phyloP scores from a whole-genome alignment of 2,888 invertebrate species.

The Strigamia crassipes region DNA sequence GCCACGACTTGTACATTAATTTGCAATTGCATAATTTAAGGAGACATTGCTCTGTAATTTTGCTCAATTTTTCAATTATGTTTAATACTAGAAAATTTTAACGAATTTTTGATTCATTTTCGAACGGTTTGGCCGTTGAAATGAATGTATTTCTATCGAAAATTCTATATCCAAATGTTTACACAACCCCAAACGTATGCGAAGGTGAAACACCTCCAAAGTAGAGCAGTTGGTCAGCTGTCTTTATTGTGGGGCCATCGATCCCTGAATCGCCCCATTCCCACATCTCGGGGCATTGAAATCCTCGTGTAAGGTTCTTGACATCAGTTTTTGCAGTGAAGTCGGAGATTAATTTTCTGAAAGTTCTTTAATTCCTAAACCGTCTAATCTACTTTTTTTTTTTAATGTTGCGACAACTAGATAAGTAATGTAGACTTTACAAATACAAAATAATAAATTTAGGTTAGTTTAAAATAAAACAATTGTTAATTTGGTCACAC shows the following conservation, averaged over 20 bases:
- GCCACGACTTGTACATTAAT: neutral
- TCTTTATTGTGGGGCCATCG: neutral
- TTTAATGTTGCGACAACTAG: no score
- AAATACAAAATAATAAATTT: no score
- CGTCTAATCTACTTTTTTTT: no score
- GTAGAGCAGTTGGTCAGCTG: neutral
- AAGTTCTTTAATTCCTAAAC: neutral
- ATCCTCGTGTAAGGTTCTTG: neutral
- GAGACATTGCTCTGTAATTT: neutral
- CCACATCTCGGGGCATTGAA: neutral
- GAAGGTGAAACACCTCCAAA: slow-evolving; percentile 15
- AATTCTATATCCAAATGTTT: neutral
- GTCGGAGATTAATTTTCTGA: neutral
- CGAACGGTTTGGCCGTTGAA: neutral
- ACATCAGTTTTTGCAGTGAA: neutral
- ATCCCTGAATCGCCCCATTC: neutral
- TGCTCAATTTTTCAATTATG: slow-evolving; percentile 2
- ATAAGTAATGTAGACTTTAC: no score
- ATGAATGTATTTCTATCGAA: neutral
- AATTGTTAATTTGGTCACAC: neutral
- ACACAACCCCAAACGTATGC: neutral
- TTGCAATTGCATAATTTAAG: slow-evolving; percentile 8
- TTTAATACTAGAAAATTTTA: neutral
- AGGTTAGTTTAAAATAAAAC: neutral
- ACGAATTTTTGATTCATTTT: neutral